phyloP scores from a whole-genome alignment of 2,797 vertebrate species.

The Thaleichthys pacificus region DNA sequence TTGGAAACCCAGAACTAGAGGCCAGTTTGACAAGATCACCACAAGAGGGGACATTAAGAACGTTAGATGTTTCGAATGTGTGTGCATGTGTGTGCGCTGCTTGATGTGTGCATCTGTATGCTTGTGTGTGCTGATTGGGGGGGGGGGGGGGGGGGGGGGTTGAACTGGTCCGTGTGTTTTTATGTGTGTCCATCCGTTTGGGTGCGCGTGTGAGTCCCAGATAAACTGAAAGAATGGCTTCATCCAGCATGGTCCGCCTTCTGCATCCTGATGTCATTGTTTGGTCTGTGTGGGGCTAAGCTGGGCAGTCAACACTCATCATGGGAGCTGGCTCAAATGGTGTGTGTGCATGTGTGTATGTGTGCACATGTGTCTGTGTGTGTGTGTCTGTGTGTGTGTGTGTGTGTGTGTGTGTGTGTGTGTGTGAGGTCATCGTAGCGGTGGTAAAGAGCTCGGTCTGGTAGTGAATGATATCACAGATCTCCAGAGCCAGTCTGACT shows the following conservation, averaged over 20 bases:
- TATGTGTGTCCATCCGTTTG: neutral
- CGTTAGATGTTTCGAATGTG: too few relatives aligned
- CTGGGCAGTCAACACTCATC: neutral
- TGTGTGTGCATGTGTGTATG: neutral
- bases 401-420: neutral
- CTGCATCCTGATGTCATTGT: neutral
- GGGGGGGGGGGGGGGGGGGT: neutral
- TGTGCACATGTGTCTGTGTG: neutral
- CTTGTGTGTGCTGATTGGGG: too few relatives aligned
- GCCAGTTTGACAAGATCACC: too few relatives aligned
- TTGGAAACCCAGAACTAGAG: neutral
- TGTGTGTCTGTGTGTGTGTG: neutral
- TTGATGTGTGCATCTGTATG: too few relatives aligned
- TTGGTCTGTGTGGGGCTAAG: neutral
- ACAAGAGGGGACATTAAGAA: too few relatives aligned
- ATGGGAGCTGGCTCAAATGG: neutral
- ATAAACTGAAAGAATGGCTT: neutral
- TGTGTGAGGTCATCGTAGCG: neutral
- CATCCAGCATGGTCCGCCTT: neutral
- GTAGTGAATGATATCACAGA: neutral
- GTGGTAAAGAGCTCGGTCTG: too few relatives aligned
- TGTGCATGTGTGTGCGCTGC: too few relatives aligned
- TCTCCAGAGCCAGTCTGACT: neutral
- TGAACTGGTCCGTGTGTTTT: too few relatives aligned
- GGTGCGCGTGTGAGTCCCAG: neutral